Percentiles rank a stretch among this genome's conserved stretches.
These are phyloP conservation scores for Malurus cyaneus DNA, from an alignment of 2,113 vertebrate genomes.

Conservation along the genomic window DNA sequence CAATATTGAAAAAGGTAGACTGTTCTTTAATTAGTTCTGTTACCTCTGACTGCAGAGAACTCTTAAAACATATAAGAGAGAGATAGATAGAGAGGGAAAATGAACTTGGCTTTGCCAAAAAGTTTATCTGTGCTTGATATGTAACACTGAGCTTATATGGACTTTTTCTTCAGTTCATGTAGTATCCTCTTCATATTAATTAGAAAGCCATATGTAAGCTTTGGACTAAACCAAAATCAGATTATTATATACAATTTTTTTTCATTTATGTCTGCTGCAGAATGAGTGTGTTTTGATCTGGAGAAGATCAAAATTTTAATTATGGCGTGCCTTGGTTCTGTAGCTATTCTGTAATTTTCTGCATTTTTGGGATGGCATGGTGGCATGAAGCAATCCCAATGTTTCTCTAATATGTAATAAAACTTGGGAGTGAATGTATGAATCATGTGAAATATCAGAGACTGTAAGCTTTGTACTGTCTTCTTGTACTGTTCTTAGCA, in stretches of 20 bases:
- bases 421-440: background rate
- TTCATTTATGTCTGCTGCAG: background rate
- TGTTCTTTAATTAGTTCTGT: background rate
- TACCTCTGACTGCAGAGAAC: background rate
- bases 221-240: background rate
- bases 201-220: background rate
- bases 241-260: background rate
- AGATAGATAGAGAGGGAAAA: background rate
- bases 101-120: background rate
- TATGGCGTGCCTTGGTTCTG: background rate
- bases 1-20: background rate
- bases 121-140: rapidly evolving
- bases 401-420: background rate
- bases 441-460: background rate
- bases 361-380: background rate
- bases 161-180: background rate
- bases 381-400: background rate
- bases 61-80: background rate
- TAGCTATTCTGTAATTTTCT: background rate
- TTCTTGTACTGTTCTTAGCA: background rate
- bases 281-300: background rate
- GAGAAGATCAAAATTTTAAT: background rate
- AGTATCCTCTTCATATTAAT: background rate
- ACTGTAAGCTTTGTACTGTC: background rate
- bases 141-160: background rate